A percentile compares a stretch with the other conserved stretches of the same genome.
These are phyloP conservation scores for Tipula vernalis DNA, from an alignment of 2,888 invertebrate genomes.

Conservation along the genomic window DNA sequence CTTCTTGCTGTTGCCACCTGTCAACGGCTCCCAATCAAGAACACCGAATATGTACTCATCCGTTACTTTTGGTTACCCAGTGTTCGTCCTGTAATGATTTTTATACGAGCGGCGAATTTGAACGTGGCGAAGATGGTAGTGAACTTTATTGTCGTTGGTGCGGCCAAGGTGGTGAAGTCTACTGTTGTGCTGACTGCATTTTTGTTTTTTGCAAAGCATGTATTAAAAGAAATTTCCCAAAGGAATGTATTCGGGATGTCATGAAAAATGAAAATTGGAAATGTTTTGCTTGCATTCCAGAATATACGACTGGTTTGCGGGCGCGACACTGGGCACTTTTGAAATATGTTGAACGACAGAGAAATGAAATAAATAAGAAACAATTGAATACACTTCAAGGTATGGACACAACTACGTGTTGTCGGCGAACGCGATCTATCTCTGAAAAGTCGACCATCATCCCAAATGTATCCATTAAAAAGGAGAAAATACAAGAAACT, in stretches of 20 bases:
- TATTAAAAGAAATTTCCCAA: slow-evolving; percentile 57
- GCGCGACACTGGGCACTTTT: slow-evolving; percentile 58
- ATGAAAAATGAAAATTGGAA: slow-evolving; percentile 68
- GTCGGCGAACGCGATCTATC: background rate
- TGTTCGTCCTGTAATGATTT: slow-evolving; percentile 62
- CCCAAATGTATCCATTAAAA: background rate
- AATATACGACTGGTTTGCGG: slow-evolving; percentile 49
- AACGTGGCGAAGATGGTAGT: slow-evolving; percentile 71
- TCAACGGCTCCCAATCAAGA: slow-evolving; percentile 55
- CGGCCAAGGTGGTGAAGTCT: slow-evolving; percentile 66
- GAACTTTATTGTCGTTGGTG: slow-evolving; percentile 76
- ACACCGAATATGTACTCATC: slow-evolving; percentile 55
- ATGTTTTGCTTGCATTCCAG: slow-evolving; percentile 61
- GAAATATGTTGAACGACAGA: slow-evolving; percentile 51
- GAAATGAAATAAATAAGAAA: slow-evolving; percentile 18
- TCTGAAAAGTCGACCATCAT: background rate
- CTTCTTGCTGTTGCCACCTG: slow-evolving; percentile 61
- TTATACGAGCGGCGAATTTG: slow-evolving; percentile 69
- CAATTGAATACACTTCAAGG: background rate
- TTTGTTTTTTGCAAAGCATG: slow-evolving; percentile 69
- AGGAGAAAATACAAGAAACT: background rate
- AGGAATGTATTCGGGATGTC: slow-evolving; percentile 52
- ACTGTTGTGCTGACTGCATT: slow-evolving; percentile 64
- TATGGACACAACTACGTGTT: background rate
- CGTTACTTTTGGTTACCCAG: slow-evolving; percentile 55